Evolutionary conservation across 1,140 invertebrate genomes (phyloP).

Genomic region (Lucilia sericata): DNA sequence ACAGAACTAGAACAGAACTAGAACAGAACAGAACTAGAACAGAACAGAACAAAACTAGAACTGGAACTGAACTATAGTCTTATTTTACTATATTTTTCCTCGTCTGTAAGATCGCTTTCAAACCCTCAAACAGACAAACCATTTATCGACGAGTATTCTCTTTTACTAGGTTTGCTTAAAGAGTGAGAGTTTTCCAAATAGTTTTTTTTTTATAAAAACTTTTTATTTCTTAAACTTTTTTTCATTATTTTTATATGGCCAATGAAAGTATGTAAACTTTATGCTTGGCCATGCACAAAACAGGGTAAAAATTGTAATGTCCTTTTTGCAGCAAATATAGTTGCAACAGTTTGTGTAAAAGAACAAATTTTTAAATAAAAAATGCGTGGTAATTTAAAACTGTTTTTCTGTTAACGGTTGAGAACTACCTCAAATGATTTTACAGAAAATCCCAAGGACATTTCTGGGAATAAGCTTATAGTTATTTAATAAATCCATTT

Average conservation of each 20-base stretch:
- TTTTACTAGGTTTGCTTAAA: conserved; percentile 16
- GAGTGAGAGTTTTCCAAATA: conserved; percentile 13
- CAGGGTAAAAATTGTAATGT: conserved; percentile 40
- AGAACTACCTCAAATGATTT: not conserved
- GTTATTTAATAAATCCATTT: too few species aligned
- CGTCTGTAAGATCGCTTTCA: not conserved
- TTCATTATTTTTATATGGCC: conserved; percentile 39
- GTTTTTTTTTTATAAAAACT: conserved; percentile 18
- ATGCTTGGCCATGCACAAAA: conserved; percentile 41
- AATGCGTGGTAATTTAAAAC: conserved; percentile 3
- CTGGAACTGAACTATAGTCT: too few species aligned
- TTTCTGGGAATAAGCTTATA: too few species aligned
- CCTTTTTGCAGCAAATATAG: not conserved
- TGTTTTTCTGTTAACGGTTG: not conserved
- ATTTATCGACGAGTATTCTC: not conserved
- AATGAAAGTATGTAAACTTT: conserved; percentile 35
- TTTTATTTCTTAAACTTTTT: conserved; percentile 15
- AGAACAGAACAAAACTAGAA: too few species aligned
- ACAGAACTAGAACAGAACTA: too few species aligned
- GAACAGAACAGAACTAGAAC: too few species aligned
- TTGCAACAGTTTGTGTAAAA: not conserved
- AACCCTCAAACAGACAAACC: not conserved
- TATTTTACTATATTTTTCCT: not conserved
- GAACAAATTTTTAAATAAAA: not conserved
- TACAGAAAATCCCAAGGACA: too few species aligned